Base-by-base conservation (phyloP, 2,113 vertebrate genomes). In the Rhabdomys dilectus region DNA sequence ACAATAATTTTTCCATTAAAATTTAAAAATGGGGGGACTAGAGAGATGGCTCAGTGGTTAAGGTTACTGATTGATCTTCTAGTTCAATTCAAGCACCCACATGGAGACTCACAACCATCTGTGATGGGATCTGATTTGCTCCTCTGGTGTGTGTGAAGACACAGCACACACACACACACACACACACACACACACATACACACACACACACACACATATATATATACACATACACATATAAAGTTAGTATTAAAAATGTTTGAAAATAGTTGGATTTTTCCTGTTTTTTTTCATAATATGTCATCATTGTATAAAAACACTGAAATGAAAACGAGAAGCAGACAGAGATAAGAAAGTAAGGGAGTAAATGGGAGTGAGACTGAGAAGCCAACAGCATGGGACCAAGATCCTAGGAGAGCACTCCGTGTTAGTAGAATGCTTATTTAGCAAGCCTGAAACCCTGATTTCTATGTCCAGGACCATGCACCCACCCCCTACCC, bases 271-370 rank as follows among this genome's bases (percentile, higher is more conserved):
- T 62, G n/a, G 56, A 62, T 16, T 62, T 39, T 82, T 60, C 29
- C 62, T 60, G n/a, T 39, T 39, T 7, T 72, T 91, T 91, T 86
- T 94, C 4, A 80, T 93, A 89, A 39, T 85, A 36, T 16, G 70
- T 80, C 82, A 93, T 95, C 26, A 26, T 80, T 70, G 85, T 42
- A 78, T 60, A 45, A 95, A 68, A 95, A 56, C 72, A 48, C 19
- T 84, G 64, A 19, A 62, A 60, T 16, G n/a, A 84, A 62, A 76
- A 75, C 2, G n/a, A 84, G 34, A 58, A 12, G 19, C 34, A 56
- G 58, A 19, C 17, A 66, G 26, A 51, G 60, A 34, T 21, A 68
- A 53, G 45, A n/a, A 42, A 39, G 4, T 6, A 21, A 87, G 2
- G 13, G 53, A 75, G 15, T 1, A 0, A 39, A 1, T 64, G 58